Evolutionary conservation across 2,113 vertebrate species (phyloP).

Genomic region (Cinclus mexicanus): DNA sequence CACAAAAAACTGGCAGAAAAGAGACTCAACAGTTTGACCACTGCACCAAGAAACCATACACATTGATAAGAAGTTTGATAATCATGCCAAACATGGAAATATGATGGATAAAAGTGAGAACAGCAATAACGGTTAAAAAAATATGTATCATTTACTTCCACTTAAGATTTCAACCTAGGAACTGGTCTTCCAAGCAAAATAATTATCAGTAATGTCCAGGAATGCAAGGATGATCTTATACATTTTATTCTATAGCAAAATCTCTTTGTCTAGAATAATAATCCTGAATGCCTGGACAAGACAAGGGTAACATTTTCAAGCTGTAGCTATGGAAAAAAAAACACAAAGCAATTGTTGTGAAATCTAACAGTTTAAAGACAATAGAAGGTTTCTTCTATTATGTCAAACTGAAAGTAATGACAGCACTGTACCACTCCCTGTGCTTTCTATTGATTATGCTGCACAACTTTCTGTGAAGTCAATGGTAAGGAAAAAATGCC

Average conservation of each 20-base stretch:
- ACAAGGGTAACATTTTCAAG: not conserved
- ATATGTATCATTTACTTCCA: not conserved
- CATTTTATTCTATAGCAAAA: not conserved
- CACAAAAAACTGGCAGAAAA: not conserved
- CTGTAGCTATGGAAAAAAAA: not conserved
- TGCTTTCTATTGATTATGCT: not conserved
- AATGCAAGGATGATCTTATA: not conserved
- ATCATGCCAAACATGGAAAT: not conserved
- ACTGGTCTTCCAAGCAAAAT: not conserved
- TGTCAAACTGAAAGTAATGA: constrained; percentile 3
- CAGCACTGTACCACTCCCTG: not conserved
- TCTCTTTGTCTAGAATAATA: not conserved
- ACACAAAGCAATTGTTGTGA: not conserved
- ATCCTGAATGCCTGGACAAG: not conserved
- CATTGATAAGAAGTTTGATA: not conserved
- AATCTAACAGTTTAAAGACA: not conserved
- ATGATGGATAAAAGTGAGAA: not conserved
- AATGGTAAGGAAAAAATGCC: not conserved
- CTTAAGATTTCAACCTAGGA: not conserved
- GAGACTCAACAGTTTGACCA: not conserved
- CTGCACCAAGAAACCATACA: not conserved
- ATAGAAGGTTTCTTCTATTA: not conserved
- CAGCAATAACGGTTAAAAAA: not conserved
- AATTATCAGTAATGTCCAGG: not conserved
- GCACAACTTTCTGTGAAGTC: not conserved